These are phyloP conservation scores for Centropus unirufus DNA, from an alignment of 2,113 vertebrate species.

Conservation along the genomic window DNA sequence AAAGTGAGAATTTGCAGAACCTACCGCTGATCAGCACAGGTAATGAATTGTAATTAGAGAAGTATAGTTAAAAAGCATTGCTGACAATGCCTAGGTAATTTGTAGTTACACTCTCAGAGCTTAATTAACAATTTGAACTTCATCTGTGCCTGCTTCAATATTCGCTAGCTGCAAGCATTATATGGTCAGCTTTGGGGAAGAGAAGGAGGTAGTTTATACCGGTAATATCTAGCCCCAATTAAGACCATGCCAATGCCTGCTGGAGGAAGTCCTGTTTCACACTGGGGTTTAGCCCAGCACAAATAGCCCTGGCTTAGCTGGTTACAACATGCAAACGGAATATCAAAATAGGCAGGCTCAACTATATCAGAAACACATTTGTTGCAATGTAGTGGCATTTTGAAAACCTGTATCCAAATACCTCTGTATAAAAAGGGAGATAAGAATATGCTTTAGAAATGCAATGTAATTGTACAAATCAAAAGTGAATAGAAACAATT, in stretches of 20 bases:
- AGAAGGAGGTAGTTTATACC: neutral
- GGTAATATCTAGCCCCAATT: neutral
- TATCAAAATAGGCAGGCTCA: neutral
- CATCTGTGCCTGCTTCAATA: neutral
- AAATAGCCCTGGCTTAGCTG: neutral
- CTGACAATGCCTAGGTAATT: conserved; percentile 48
- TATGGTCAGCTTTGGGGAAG: neutral
- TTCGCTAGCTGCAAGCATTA: neutral
- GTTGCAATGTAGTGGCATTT: neutral
- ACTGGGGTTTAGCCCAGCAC: neutral
- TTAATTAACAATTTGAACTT: conserved; percentile 36
- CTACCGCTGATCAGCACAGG: conserved; percentile 26
- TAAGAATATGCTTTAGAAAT: neutral
- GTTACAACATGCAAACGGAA: neutral
- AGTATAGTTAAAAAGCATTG: conserved; percentile 19
- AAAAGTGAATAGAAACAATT: neutral
- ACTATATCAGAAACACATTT: neutral
- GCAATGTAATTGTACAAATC: neutral
- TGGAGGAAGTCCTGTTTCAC: neutral
- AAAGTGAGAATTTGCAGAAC: neutral
- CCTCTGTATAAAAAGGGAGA: neutral
- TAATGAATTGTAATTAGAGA: conserved; percentile 44
- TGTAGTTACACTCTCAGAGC: neutral
- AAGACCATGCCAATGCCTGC: rapidly evolving
- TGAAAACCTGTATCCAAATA: neutral